A percentile compares a stretch with the other conserved stretches of the same genome.
phyloP scores from a whole-genome alignment of 2,797 vertebrate genomes.

The Micrastur ruficollis region DNA sequence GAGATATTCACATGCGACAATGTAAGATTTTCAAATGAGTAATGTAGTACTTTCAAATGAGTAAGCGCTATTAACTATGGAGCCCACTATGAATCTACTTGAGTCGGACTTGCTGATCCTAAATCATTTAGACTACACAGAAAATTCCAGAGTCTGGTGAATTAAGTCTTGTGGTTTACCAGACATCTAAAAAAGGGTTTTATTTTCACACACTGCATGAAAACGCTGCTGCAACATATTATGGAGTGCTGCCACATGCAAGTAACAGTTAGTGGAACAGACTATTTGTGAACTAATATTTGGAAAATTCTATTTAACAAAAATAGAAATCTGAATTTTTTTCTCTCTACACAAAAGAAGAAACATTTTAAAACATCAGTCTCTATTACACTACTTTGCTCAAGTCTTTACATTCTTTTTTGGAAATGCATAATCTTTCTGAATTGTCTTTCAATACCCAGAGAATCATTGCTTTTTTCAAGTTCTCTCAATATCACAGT shows the following conservation, averaged over 20 bases:
- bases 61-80: neutral
- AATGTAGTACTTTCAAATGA: neutral
- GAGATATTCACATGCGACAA: neutral
- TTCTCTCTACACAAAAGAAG: neutral
- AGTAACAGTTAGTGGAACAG: neutral
- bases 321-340: neutral
- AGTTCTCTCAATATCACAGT: slow-evolving; percentile 49
- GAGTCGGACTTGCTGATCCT: neutral
- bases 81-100: neutral
- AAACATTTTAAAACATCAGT: neutral
- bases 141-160: neutral
- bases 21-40: neutral
- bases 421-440: neutral
- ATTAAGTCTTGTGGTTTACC: neutral
- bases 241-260: neutral
- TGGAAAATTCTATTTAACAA: neutral
- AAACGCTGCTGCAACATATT: neutral
- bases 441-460: neutral
- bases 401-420: neutral
- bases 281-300: neutral
- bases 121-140: neutral
- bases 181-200: neutral
- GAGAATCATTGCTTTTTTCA: slow-evolving; percentile 36
- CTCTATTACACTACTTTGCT: neutral
- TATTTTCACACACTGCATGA: neutral